Evolutionary conservation across 2,888 invertebrate species (phyloP).

Genomic region (Micropterix aruncella): DNA sequence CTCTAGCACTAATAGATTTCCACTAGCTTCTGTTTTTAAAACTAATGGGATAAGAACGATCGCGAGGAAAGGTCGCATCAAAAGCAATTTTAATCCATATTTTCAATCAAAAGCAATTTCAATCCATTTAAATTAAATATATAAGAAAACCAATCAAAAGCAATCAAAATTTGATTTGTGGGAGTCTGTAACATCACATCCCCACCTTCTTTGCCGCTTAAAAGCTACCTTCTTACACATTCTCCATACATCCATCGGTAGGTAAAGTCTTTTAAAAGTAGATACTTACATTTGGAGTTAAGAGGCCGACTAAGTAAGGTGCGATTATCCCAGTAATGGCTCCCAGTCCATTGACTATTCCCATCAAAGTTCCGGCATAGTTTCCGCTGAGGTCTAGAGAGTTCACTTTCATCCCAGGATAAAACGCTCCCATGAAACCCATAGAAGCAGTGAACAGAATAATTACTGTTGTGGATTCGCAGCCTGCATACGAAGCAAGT

Average conservation of each 20-base stretch:
- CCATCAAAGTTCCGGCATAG: constrained; percentile 34
- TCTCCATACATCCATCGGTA: too few relatives aligned
- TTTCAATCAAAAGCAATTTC: too few relatives aligned
- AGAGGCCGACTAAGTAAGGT: constrained; percentile 34
- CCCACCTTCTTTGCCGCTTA: background rate
- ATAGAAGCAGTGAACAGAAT: constrained; percentile 50
- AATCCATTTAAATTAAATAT: too few relatives aligned
- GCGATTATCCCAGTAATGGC: constrained; percentile 41
- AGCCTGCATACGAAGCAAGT: constrained; percentile 53
- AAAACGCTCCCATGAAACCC: constrained; percentile 57
- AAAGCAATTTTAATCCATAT: too few relatives aligned
- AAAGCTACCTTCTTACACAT: background rate
- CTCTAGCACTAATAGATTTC: background rate
- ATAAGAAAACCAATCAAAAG: background rate
- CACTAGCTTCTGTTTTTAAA: too few relatives aligned
- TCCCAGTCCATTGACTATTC: constrained; percentile 40
- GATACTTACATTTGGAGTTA: constrained; percentile 29
- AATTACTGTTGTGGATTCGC: constrained; percentile 44
- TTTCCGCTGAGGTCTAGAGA: constrained; percentile 52
- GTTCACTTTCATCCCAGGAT: constrained; percentile 57
- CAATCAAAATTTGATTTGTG: background rate
- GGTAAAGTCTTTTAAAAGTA: background rate
- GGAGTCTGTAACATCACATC: background rate
- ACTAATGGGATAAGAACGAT: too few relatives aligned
- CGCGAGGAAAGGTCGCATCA: too few relatives aligned